Evolutionary conservation across 2,888 invertebrate species (phyloP).

Genomic region (Pseudococcus viburni): DNA sequence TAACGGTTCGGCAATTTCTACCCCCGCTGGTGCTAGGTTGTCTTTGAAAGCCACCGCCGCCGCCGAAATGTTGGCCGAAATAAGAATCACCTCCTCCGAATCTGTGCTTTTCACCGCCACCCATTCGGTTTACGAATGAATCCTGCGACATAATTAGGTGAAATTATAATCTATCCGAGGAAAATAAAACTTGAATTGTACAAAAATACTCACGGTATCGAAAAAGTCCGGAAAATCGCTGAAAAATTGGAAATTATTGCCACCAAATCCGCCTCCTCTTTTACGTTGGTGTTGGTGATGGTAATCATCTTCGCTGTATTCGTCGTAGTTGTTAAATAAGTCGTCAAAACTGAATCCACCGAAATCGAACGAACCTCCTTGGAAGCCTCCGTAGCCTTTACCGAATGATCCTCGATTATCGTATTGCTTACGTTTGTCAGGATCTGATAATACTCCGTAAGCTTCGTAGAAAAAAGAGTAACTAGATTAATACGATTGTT

Average conservation of each 20-base stretch:
- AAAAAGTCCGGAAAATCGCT: constrained; percentile 45
- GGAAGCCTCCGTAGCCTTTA: neutral
- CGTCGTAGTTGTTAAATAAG: constrained; percentile 48
- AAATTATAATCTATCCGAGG: neutral
- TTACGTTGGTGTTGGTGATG: constrained; percentile 14
- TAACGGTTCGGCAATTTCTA: constrained; percentile 59
- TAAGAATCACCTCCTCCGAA: constrained; percentile 59
- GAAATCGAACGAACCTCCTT: constrained; percentile 48
- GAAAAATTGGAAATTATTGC: constrained; percentile 51
- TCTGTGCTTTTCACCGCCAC: neutral
- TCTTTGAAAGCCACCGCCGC: constrained; percentile 19
- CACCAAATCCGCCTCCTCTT: constrained; percentile 22
- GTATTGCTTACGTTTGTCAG: constrained; percentile 63
- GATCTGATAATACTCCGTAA: constrained; percentile 58
- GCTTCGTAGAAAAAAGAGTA: neutral
- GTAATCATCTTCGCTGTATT: constrained; percentile 10
- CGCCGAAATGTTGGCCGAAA: constrained; percentile 52
- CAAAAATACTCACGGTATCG: constrained; percentile 27
- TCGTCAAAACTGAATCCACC: constrained; percentile 60
- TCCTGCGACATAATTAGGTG: neutral
- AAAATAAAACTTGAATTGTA: neutral
- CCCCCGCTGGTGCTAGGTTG: neutral
- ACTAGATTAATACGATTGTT: neutral
- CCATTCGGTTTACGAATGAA: neutral
- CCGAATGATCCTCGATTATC: constrained; percentile 36